Percentiles rank a stretch among this genome's conserved stretches.
These are phyloP conservation scores for Colossoma macropomum DNA, from an alignment of 2,113 vertebrate genomes.

Conservation along the genomic window DNA sequence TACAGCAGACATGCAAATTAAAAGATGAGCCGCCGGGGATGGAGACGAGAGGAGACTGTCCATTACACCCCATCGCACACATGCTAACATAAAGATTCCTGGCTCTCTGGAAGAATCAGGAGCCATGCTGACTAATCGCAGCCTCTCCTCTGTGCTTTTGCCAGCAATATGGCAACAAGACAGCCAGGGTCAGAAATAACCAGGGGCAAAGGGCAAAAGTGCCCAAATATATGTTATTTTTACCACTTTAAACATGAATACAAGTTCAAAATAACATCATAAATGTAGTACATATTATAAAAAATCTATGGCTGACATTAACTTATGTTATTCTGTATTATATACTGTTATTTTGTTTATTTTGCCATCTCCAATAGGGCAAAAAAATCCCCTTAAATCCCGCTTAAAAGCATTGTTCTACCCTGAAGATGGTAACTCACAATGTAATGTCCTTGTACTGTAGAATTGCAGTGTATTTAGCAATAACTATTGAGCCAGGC, in stretches of 20 bases:
- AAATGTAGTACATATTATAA: background rate
- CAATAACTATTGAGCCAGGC: no score
- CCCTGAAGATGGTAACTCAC: no score
- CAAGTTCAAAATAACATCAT: no score
- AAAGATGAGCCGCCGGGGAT: conserved; percentile 10
- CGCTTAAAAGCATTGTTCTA: no score
- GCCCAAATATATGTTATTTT: background rate
- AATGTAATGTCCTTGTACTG: no score
- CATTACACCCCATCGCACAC: conserved; percentile 41
- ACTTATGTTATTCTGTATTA: background rate
- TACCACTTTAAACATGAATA: background rate
- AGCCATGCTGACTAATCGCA: conserved; percentile 27
- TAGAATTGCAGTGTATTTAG: no score
- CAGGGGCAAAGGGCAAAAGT: background rate
- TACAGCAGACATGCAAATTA: conserved; percentile 47
- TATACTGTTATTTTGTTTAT: background rate
- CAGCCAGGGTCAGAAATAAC: background rate
- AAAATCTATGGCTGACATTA: background rate
- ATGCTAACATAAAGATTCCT: conserved; percentile 24
- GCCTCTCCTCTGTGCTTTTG: background rate
- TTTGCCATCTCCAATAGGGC: no score
- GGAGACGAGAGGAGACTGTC: conserved; percentile 21
- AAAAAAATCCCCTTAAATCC: no score
- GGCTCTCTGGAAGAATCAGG: background rate
- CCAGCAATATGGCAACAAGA: background rate